Base-by-base conservation (phyloP, 2,888 invertebrate species). In the Eurytoma californica region DNA sequence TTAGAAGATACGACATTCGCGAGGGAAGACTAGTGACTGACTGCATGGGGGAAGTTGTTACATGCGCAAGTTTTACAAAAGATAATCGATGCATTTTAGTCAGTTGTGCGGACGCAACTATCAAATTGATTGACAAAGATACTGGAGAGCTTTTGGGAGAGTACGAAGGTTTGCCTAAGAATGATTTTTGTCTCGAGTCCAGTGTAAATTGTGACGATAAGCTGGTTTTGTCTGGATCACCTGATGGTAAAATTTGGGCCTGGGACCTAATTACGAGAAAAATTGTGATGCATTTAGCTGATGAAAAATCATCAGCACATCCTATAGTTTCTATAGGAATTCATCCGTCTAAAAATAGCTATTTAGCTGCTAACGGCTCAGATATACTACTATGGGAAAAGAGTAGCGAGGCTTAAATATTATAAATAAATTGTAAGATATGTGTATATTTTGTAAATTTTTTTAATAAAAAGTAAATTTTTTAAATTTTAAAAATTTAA, bases 61-160 rank as follows among this genome's bases (percentile, higher is more conserved):
- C 97, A 0, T 95, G 94, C 87, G 95, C 96, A 0, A 94, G 93
- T 81, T 93, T 98, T 84, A 98, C 98, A 0, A 94, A 95, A 84
- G 99, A 99, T 90, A 96, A 96, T 0, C 98, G 98, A 87, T 99
- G 99, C 87, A 92, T 96, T 80, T 91, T 99, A 20, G 93, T 94
- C 0, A 96, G 97, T 84, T 96, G 97, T 84, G 93, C 96, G 7
- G 97, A 98, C 89, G 95, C 94, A 84, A 93, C 93, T 0, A 91
- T 99, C 0, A 94, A 95, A 86, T 92, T 99, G 69, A 93, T 99
- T 84, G 99, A 99, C 89, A 98, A 97, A 91, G 94, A 94, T 80
- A 93, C 94, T 9, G 97, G 97, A 13, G 94, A 95, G 86, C 89
- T 95, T 80, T 90, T 96, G 0, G 92, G 94, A 24, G 94, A 95